Evolutionary conservation across 1,140 invertebrate species (phyloP).

Genomic region (Caenorhabditis tropicalis): DNA sequence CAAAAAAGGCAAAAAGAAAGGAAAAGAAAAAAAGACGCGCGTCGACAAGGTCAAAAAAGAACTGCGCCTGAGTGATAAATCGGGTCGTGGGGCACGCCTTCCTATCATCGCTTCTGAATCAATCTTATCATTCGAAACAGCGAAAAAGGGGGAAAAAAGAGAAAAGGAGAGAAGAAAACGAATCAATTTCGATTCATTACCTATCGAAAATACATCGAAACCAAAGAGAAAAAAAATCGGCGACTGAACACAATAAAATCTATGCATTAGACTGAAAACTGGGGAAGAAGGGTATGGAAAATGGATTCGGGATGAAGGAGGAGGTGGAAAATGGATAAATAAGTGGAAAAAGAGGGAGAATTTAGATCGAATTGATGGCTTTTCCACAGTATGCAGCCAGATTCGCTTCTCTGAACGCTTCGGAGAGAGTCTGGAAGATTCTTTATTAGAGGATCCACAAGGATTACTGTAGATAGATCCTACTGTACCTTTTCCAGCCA

Average conservation of each 20-base stretch:
- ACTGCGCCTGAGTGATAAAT: too few relatives aligned
- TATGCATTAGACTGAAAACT: not conserved
- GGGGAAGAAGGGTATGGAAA: not conserved
- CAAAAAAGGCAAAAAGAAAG: too few relatives aligned
- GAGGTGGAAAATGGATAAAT: not conserved
- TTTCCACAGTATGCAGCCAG: conserved; percentile 93
- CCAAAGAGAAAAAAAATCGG: not conserved
- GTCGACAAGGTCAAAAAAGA: too few relatives aligned
- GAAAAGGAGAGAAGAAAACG: not conserved
- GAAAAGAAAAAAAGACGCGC: too few relatives aligned
- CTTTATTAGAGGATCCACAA: not conserved
- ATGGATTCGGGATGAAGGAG: not conserved
- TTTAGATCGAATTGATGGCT: conserved; percentile 82
- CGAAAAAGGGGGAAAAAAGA: not conserved
- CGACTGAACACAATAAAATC: not conserved
- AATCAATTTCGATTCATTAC: conserved; percentile 31
- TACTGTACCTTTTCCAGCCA: too few relatives aligned
- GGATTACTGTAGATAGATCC: too few relatives aligned
- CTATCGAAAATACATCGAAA: not conserved
- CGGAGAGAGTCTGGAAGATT: conserved; percentile 86
- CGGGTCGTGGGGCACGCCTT: too few relatives aligned
- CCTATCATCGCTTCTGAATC: too few relatives aligned
- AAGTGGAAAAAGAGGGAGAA: not conserved
- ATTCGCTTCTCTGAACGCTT: conserved; percentile 96
- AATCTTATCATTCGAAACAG: too few relatives aligned